Evolutionary conservation across 1,140 invertebrate genomes (phyloP), one percentile per base, ranked within the genome.

Genomic region (Drosophila subpulchrella): DNA sequence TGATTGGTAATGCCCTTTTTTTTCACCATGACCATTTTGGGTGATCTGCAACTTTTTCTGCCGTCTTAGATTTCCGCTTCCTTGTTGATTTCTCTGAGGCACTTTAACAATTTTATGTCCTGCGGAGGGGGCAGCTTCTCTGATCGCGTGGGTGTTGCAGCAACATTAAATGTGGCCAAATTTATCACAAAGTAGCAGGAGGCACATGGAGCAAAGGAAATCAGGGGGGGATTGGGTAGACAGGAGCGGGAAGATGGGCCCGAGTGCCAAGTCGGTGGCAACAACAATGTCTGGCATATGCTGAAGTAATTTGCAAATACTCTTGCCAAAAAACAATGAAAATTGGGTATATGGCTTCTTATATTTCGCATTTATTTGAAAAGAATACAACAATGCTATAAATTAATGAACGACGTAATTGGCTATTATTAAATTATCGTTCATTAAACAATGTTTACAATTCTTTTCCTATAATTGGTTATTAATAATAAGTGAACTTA

Each of bases 71-170:
- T 54, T 66, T 66, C 32, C 53, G 39, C 57, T 44, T 15, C 10
- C 13, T 50, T 51, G 32, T 7, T 17, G 50, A 39, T 30, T 53
- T 48, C 53, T 41, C 10, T 2, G 30, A 36, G 51, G 36, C 38
- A 58, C 67, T 77, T 84, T 81, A 85, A 85, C 85, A 78, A 85
- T 81, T 63, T 81, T 85, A 51, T 67, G 48, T 67, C n/a, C 30
- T 13, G 53, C 46, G 42, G 42, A 58, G 42, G 57, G 27, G 55
- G 54, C 50, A 41, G 59, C 39, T 50, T 30, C 32, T 58, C 61
- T 72, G 71, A 88, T 88, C 79, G 63, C 67, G 58, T 86, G 83
- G 83, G 78, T 85, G 82, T 86, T 66, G 74, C 78, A 65, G 71
- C 80, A 67, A 53, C 83, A 86, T 88, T 76, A 76, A 86, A 83